phyloP scores from a whole-genome alignment of 2,797 vertebrate genomes.

The Phrynocephalus forsythii region DNA sequence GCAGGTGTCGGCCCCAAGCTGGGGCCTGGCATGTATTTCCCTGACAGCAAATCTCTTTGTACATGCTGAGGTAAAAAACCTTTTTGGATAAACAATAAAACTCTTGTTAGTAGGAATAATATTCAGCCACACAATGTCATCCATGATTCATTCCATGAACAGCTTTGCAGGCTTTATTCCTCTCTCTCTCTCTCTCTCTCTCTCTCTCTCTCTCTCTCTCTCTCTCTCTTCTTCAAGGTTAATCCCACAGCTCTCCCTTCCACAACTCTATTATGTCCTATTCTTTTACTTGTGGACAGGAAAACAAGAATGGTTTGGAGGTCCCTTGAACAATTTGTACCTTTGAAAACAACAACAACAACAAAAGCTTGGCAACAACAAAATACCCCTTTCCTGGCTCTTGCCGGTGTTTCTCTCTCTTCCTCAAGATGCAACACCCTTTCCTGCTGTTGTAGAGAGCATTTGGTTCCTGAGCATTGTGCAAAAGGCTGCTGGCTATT shows the following conservation, averaged over 20 bases:
- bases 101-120: constrained; percentile 57
- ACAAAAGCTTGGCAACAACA: constrained; percentile 54
- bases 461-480: constrained; percentile 71
- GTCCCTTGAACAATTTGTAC: constrained; percentile 62
- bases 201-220: constrained; percentile 29
- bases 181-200: constrained; percentile 38
- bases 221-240: constrained; percentile 63
- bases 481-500: constrained; percentile 63
- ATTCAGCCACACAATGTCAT: constrained; percentile 17
- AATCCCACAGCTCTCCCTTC: constrained; percentile 70
- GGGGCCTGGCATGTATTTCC: background rate
- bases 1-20: constrained; percentile 42
- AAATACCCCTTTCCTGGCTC: constrained; percentile 54
- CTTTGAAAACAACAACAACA: constrained; percentile 15
- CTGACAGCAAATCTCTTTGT: constrained; percentile 55
- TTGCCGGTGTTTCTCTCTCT: constrained; percentile 69
- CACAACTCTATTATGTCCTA: constrained; percentile 72
- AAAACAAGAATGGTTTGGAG: constrained; percentile 59
- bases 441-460: constrained; percentile 71
- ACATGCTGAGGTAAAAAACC: background rate
- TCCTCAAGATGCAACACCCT: constrained; percentile 69
- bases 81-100: constrained; percentile 47
- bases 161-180: constrained; percentile 61
- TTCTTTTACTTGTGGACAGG: constrained; percentile 78
- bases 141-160: constrained; percentile 61